phyloP scores from a whole-genome alignment of 2,113 vertebrate genomes.

The Tychaedon coryphoeus region DNA sequence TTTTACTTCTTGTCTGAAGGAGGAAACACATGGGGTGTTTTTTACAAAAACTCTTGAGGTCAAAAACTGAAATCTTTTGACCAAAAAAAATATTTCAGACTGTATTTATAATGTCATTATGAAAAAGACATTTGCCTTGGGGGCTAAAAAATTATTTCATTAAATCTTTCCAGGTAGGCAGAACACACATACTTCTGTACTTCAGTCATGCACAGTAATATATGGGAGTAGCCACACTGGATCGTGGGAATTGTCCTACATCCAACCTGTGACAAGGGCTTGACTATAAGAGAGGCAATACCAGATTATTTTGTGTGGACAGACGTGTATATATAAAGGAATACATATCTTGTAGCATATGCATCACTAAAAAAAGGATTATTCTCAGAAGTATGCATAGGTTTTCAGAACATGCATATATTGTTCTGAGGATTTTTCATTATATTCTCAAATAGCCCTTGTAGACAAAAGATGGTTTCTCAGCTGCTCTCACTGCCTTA shows the following conservation, averaged over 20 bases:
- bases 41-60: background rate
- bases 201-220: background rate
- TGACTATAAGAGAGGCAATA: background rate
- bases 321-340: background rate
- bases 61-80: background rate
- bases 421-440: background rate
- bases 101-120: background rate
- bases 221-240: background rate
- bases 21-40: fast-evolving
- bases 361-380: background rate
- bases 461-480: background rate
- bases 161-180: background rate
- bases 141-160: background rate
- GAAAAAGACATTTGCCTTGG: background rate
- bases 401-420: background rate
- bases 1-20: background rate
- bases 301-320: background rate
- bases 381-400: background rate
- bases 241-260: background rate
- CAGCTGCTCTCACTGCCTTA: background rate
- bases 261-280: background rate
- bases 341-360: background rate
- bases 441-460: background rate
- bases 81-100: background rate
- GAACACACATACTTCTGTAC: background rate